Base-by-base conservation (phyloP, 2,113 vertebrate genomes). In the Pituophis catenifer region DNA sequence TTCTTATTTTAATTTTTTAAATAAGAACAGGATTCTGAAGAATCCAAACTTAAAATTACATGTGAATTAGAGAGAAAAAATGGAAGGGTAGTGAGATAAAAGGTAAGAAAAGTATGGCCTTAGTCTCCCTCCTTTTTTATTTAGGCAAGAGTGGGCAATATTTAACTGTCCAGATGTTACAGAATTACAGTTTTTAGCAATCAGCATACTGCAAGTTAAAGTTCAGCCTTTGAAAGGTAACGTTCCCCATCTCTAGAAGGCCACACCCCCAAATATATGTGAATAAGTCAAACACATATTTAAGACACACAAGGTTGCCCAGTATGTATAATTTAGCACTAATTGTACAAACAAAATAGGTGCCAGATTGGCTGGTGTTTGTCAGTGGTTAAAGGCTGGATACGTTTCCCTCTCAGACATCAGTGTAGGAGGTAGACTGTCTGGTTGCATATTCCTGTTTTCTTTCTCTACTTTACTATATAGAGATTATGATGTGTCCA, bases 371-470 rank as follows among this genome's bases (percentile, higher is more conserved):
- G 50, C 52, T 44, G 55, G 70, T 85, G 53, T 55, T 55, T 26
- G n/a, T 23, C 57, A 44, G 53, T 44, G 12, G 70, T 75, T 44
- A 24, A 54, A 91, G 62, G 19, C 62, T 75, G 62, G 52, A 44
- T 85, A 85, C 13, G 53, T 23, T 85, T 55, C 21, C 17, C 65
- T 53, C 33, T 57, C 53, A 91, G 90, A 91, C 90, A 91, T 54
- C 50, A 54, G 65, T 81, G 90, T 54, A 91, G 90, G 90, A 91
- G 90, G 62, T 75, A 91, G 50, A 91, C 90, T 91, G 62, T 81
- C 90, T 91, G 52, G 50, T 81, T 75, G 23, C 52, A 85, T 57
- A 44, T 44, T 91, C 52, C 55, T 91, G 90, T 55, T 12, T 91
- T 33, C 54, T 44, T 91, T 85, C 21, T 91, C 53, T 65, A 33